Conservation (phyloP, 35 echinoderm and acorn worm genomes). For the Lytechinus pictus region DNA sequence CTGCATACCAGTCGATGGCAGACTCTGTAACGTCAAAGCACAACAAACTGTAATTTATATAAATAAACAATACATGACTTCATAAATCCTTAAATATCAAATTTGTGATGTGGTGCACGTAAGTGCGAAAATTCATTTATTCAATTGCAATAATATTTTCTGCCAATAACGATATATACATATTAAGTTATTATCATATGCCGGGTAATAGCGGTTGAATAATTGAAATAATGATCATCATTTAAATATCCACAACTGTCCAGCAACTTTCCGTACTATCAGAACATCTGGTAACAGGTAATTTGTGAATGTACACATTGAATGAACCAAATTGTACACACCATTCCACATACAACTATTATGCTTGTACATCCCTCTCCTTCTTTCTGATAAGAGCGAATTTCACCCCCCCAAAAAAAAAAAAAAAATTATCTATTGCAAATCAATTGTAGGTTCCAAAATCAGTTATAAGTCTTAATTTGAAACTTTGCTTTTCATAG, state of each 20-base stretch:
- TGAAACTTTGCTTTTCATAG: too few relatives aligned
- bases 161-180: neutral
- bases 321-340: too few relatives aligned
- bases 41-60: neutral
- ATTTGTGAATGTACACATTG: neutral
- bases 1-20: neutral
- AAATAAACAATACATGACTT: neutral
- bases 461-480: too few relatives aligned
- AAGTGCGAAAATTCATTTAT: neutral
- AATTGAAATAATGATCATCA: neutral
- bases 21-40: neutral
- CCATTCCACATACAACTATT: too few relatives aligned
- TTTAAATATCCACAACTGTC: neutral
- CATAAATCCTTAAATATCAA: neutral
- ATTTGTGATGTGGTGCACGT: neutral
- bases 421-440: too few relatives aligned
- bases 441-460: too few relatives aligned
- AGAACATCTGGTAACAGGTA: neutral
- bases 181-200: neutral
- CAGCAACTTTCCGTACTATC: neutral
- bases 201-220: neutral
- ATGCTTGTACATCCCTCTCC: too few relatives aligned
- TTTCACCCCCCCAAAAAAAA: too few relatives aligned
- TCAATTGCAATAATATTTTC: neutral
- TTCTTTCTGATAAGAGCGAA: too few relatives aligned